phyloP scores from a whole-genome alignment of 2,797 vertebrate species.

The Naso thynnoides region DNA sequence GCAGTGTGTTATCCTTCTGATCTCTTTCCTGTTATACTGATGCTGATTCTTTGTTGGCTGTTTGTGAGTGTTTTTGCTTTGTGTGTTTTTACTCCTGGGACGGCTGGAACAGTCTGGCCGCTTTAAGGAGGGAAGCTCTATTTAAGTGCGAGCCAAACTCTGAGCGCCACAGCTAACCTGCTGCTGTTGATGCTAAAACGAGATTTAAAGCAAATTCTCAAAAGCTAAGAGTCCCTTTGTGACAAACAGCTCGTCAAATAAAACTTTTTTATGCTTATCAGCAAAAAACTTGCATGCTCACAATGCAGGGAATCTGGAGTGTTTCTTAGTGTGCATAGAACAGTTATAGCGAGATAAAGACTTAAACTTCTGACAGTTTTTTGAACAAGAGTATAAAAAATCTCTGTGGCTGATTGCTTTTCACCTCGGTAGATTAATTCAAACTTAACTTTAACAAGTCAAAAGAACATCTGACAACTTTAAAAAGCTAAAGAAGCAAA shows the following conservation, averaged over 20 bases:
- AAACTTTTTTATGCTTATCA: constrained; percentile 17
- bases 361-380: constrained; percentile 26
- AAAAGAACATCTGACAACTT: constrained; percentile 23
- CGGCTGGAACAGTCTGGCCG: background rate
- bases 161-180: constrained; percentile 19
- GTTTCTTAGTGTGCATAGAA: background rate
- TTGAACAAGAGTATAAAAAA: constrained; percentile 3
- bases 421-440: constrained; percentile 4
- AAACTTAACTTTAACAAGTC: constrained; percentile 18
- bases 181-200: constrained; percentile 14
- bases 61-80: constrained; percentile 40
- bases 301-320: constrained; percentile 1
- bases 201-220: constrained; percentile 36
- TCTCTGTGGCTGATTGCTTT: constrained; percentile 1
- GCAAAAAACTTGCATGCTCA: background rate
- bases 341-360: constrained; percentile 20
- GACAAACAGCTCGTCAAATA: constrained; percentile 18
- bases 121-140: constrained; percentile 23
- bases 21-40: constrained; percentile 46
- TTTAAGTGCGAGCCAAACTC: constrained; percentile 25
- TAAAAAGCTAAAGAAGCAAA: constrained; percentile 1
- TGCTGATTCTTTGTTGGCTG: constrained; percentile 43
- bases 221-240: constrained; percentile 28
- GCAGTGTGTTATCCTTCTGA: constrained; percentile 39
- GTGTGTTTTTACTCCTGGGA: constrained; percentile 19